Evolutionary conservation across 2,797 vertebrate genomes (phyloP).

Genomic region (Ceyx erithaca): DNA sequence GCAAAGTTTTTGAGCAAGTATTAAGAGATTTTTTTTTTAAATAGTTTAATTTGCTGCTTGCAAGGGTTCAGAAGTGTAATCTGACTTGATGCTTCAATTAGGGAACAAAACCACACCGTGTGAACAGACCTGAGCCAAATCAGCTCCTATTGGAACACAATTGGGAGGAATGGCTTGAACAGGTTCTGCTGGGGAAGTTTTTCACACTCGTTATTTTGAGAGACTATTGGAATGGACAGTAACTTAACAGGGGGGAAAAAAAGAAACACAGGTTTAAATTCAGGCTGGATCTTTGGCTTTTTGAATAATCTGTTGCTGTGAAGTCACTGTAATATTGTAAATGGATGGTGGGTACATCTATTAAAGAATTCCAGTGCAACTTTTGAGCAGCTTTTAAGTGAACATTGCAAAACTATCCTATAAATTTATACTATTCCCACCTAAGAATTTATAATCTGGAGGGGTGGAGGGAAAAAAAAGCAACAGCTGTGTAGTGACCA

Average conservation of each 20-base stretch:
- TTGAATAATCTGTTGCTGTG: background rate
- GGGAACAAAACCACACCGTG: background rate
- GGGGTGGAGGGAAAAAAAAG: background rate
- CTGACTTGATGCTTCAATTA: constrained; percentile 47
- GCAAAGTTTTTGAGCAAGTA: background rate
- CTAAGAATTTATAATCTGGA: background rate
- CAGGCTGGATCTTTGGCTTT: background rate
- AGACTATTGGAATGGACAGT: background rate
- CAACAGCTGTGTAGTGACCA: background rate
- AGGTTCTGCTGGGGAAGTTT: background rate
- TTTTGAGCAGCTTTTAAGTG: background rate
- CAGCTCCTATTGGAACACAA: background rate
- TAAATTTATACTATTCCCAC: background rate
- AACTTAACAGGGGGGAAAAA: background rate
- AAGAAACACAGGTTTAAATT: background rate
- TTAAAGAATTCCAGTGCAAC: background rate
- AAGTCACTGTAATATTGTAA: background rate
- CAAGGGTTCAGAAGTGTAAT: background rate
- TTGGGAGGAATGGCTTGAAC: background rate
- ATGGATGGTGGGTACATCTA: background rate
- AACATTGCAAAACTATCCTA: background rate
- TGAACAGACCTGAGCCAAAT: constrained; percentile 36
- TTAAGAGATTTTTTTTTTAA: background rate
- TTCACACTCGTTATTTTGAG: background rate
- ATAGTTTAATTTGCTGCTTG: constrained; percentile 26